A percentile compares a stretch with the other conserved stretches of the same genome.
Evolutionary conservation across 2,888 invertebrate genomes (phyloP).

Genomic region (Imbricaverruca yamaguchii): DNA sequence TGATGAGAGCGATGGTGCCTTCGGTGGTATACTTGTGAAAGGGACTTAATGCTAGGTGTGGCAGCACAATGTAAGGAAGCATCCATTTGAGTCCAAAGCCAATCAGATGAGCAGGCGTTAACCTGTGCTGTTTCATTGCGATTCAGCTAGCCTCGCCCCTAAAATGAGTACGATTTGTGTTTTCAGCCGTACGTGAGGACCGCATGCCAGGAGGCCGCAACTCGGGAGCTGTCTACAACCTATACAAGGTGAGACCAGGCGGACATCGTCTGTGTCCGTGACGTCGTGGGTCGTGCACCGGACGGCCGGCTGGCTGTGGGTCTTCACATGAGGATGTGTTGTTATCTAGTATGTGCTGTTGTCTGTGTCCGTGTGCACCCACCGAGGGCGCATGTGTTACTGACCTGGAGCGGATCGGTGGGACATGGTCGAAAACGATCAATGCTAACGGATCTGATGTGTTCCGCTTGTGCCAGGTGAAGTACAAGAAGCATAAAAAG

Average conservation of each 20-base stretch:
- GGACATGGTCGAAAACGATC: too few species aligned
- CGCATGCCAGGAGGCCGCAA: slow-evolving; percentile 99
- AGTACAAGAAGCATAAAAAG: slow-evolving; percentile 97
- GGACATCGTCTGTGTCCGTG: too few species aligned
- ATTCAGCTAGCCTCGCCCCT: background rate
- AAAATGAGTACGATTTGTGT: background rate
- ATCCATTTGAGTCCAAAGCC: too few species aligned
- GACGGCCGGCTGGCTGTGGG: too few species aligned
- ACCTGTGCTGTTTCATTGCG: too few species aligned
- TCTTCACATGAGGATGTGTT: too few species aligned
- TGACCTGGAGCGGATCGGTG: background rate
- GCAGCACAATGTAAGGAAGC: too few species aligned
- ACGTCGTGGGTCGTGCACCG: too few species aligned
- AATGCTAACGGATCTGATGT: background rate
- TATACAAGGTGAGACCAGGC: slow-evolving; percentile 67
- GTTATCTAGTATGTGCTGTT: slow-evolving; percentile 23
- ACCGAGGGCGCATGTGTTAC: background rate
- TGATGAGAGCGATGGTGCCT: too few species aligned
- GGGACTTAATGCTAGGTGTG: too few species aligned
- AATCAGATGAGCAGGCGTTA: too few species aligned
- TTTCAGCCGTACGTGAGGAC: slow-evolving; percentile 90
- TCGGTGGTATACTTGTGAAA: too few species aligned
- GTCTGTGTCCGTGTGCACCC: slow-evolving; percentile 24
- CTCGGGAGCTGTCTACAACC: slow-evolving; percentile 96
- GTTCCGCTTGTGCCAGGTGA: slow-evolving; percentile 53